A percentile compares a stretch with the other conserved stretches of the same genome.
Evolutionary conservation across 2,113 vertebrate genomes (phyloP).

Genomic region (Orycteropus afer): DNA sequence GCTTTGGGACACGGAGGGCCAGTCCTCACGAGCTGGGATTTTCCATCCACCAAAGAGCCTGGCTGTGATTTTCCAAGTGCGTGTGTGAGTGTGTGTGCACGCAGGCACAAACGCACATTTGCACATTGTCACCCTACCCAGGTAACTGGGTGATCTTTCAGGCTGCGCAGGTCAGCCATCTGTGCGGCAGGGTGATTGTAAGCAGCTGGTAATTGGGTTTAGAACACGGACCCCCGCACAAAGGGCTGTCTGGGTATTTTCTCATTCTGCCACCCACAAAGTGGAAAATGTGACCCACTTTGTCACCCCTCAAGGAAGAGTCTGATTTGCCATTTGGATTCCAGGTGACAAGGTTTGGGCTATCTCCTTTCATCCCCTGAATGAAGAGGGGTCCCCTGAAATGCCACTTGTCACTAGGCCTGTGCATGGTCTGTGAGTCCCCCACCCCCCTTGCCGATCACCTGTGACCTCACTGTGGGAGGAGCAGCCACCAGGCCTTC

Average conservation of each 20-base stretch:
- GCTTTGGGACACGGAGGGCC: not conserved
- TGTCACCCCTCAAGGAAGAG: not conserved
- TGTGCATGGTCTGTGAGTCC: not conserved
- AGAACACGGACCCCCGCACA: not conserved
- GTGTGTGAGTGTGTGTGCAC: not conserved
- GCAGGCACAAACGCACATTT: too few relatives aligned
- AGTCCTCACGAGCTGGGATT: not conserved
- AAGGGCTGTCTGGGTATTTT: not conserved
- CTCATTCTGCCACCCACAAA: fast-evolving
- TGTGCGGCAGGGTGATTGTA: not conserved
- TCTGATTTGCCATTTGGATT: not conserved
- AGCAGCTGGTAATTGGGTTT: not conserved
- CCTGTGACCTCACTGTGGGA: not conserved
- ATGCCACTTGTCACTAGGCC: not conserved
- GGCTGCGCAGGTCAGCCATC: not conserved
- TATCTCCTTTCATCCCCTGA: not conserved
- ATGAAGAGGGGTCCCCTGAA: not conserved
- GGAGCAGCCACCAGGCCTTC: not conserved
- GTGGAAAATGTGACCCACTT: not conserved
- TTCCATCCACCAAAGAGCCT: not conserved
- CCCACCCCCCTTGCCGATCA: not conserved
- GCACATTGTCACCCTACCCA: fast-evolving
- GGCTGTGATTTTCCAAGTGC: not conserved
- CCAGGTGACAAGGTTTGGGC: not conserved
- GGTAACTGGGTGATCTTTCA: not conserved